phyloP scores from a whole-genome alignment of 2,797 vertebrate genomes.

The Xyrichtys novacula region DNA sequence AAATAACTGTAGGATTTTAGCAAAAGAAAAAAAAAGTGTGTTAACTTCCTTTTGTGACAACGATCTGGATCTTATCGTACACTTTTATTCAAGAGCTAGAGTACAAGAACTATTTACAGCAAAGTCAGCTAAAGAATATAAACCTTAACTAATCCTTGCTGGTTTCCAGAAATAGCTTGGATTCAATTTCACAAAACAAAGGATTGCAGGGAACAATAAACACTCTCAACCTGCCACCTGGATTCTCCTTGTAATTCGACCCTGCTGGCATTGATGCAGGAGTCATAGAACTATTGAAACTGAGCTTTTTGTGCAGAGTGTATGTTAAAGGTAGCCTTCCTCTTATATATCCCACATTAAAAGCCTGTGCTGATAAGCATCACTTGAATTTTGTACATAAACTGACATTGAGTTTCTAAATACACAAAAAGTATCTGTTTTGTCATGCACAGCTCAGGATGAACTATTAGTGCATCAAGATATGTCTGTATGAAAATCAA shows the following conservation, averaged over 20 bases:
- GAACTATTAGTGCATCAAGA: neutral
- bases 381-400: slow-evolving; percentile 18
- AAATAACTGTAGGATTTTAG: too few species aligned
- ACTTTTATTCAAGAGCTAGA: too few species aligned
- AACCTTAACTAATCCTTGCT: neutral
- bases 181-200: slow-evolving; percentile 46
- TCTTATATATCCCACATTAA: slow-evolving; percentile 1
- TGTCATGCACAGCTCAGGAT: neutral
- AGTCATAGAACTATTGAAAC: slow-evolving; percentile 11
- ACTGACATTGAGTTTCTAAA: slow-evolving; percentile 20
- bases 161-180: slow-evolving; percentile 18
- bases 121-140: neutral
- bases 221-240: slow-evolving; percentile 5
- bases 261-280: slow-evolving; percentile 12
- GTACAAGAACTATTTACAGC: neutral
- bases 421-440: slow-evolving; percentile 1
- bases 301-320: neutral
- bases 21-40: too few species aligned
- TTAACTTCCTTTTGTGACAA: too few species aligned
- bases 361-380: slow-evolving; percentile 28
- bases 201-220: slow-evolving; percentile 18
- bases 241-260: slow-evolving; percentile 36
- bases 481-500: too few species aligned
- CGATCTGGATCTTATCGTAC: too few species aligned
- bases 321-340: slow-evolving; percentile 14